phyloP scores from a whole-genome alignment of 2,797 vertebrate genomes.

The Anguilla megastoma region DNA sequence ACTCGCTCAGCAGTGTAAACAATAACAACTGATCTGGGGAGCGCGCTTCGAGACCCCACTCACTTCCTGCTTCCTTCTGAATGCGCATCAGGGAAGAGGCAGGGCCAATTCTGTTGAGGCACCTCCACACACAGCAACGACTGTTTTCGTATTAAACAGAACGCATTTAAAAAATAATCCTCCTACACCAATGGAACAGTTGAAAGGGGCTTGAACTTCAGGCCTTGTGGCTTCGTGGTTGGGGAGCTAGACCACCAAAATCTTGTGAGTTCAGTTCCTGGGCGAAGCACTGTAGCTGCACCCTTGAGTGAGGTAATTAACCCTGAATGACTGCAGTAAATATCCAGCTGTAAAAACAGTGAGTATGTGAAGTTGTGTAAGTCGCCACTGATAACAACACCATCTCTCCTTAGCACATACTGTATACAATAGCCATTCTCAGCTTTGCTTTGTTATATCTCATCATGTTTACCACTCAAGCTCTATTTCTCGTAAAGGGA shows the following conservation, averaged over 20 bases:
- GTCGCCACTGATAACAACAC: not conserved
- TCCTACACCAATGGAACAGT: not conserved
- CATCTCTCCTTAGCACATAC: not conserved
- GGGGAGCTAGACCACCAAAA: conserved; percentile 17
- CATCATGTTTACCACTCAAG: not conserved
- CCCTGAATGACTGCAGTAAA: conserved; percentile 7
- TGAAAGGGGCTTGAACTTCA: not conserved
- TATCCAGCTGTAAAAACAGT: not conserved
- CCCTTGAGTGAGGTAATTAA: not conserved
- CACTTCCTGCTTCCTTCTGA: conserved; percentile 23
- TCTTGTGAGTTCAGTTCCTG: not conserved
- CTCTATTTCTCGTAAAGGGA: not conserved
- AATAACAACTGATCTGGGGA: conserved; percentile 25
- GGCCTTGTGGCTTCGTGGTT: not conserved
- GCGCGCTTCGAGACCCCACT: not conserved
- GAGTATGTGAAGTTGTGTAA: not conserved
- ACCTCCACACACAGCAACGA: not conserved
- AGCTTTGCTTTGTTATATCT: not conserved
- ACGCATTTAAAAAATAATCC: not conserved
- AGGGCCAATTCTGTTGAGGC: not conserved
- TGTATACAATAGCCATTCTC: not conserved
- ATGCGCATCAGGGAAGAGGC: not conserved
- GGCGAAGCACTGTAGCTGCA: not conserved
- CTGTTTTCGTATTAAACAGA: not conserved
- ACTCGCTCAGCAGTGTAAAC: conserved; percentile 13